A percentile compares a stretch with the other conserved stretches of the same genome.
Conservation (phyloP, 1,140 invertebrate genomes). For the Antheraea pernyi region DNA sequence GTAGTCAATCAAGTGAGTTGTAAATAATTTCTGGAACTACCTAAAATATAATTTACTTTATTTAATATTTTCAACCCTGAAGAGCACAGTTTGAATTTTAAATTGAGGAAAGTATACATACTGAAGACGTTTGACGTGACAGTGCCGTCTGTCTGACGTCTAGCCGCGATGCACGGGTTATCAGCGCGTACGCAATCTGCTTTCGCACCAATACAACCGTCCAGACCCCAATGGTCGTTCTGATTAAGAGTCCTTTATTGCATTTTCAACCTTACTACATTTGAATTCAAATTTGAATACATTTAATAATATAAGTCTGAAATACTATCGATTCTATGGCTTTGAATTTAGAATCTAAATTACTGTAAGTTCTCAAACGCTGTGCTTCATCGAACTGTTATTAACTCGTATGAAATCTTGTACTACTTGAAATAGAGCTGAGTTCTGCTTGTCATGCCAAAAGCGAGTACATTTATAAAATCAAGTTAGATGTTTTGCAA, state of each 20-base stretch:
- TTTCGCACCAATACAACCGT: conserved; percentile 32
- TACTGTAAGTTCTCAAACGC: not conserved
- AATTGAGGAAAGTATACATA: not conserved
- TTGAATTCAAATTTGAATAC: conserved; percentile 13
- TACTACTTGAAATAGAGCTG: not conserved
- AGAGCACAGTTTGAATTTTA: not conserved
- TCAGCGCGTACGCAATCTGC: conserved; percentile 43
- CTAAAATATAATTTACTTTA: no score
- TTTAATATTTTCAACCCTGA: not conserved
- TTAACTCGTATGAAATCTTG: not conserved
- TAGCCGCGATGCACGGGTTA: conserved; percentile 45
- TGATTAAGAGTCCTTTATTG: conserved; percentile 7
- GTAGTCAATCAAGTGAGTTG: no score
- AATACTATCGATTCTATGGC: not conserved
- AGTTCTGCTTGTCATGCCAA: not conserved
- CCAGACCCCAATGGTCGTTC: conserved; percentile 17
- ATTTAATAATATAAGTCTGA: not conserved
- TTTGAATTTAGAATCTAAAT: conserved; percentile 9
- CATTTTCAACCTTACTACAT: conserved; percentile 29
- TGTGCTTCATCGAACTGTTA: not conserved
- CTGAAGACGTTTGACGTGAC: conserved; percentile 29
- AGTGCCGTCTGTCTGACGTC: conserved; percentile 48
- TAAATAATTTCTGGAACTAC: no score
- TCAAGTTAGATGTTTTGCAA: not conserved
- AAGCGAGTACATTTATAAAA: not conserved